Base-by-base conservation (phyloP, 2,113 vertebrate genomes). In the Osmerus eperlanus region DNA sequence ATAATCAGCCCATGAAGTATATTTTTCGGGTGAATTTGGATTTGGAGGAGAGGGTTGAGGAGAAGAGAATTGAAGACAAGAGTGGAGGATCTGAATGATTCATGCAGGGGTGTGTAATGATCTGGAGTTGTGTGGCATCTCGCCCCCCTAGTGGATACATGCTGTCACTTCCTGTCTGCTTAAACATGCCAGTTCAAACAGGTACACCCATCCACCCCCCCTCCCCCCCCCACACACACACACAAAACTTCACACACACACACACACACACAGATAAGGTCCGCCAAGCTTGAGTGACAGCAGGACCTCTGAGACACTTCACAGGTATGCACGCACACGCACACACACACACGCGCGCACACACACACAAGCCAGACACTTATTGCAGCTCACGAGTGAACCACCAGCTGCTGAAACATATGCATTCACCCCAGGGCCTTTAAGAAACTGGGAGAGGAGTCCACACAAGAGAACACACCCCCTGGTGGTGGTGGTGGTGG, bases 101-200 rank as follows among this genome's bases (percentile, higher is more conserved):
- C 23, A 61, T 61, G 23, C 23, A 28, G 8, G 23, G 21, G n/a
- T 86, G 77, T 32, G 29, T 32, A 32, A 85, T 82, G 79, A 88
- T 81, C 80, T 6, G 41, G 79, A 80, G 76, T 81, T 70, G 83
- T 83, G 78, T 85, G 85, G 80, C 69, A 23, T 69, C 56, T 41
- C 6, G 8, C 36, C 76, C 78, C 69, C 76, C 78, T 76, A 70
- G 85, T 84, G 86, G 85, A 84, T 86, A 81, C 86, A 84, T 77
- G 78, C 84, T 79, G 84, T 86, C 82, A 86, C 81, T 81, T 84
- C 78, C 76, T 75, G 59, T 72, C 67, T 66, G 60, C 70, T 75
- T 76, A 75, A 76, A 72, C 78, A 64, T 64, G 54, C 78, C 82
- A 67, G 75, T 79, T 87, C 78, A 87, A 73, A 81, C 82, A 72